These are phyloP conservation scores for Criorhina ranunculi DNA, from an alignment of 2,888 invertebrate species.

Conservation along the genomic window DNA sequence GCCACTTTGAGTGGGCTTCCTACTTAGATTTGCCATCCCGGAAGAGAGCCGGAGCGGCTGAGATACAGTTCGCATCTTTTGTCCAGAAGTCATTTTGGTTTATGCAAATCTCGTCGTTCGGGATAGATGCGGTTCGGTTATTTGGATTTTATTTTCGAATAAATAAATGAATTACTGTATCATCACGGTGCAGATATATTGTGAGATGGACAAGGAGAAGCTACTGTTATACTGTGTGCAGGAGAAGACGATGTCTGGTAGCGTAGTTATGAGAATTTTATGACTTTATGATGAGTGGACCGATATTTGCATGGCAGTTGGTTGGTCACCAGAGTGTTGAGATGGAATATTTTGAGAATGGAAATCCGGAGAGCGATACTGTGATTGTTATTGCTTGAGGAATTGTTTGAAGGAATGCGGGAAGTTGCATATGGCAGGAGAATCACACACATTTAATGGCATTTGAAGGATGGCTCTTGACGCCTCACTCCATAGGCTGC, in stretches of 20 bases:
- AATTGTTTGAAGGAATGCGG: neutral
- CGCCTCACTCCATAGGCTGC: too few species aligned
- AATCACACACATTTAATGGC: too few species aligned
- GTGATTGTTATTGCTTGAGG: slow-evolving; percentile 43
- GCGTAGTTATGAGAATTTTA: slow-evolving; percentile 46
- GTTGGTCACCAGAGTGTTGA: slow-evolving; percentile 9
- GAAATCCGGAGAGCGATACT: slow-evolving; percentile 12
- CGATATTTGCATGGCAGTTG: slow-evolving; percentile 35
- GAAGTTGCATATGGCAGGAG: too few species aligned
- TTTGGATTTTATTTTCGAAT: slow-evolving; percentile 62
- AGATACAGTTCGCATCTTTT: slow-evolving; percentile 67
- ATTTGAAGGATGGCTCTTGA: too few species aligned
- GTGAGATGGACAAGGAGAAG: slow-evolving; percentile 23
- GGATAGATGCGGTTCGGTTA: slow-evolving; percentile 54
- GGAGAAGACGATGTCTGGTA: neutral
- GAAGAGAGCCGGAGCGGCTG: slow-evolving; percentile 40
- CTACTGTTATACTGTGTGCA: slow-evolving; percentile 18
- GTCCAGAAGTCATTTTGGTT: slow-evolving; percentile 55
- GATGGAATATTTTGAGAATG: slow-evolving; percentile 50
- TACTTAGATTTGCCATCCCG: slow-evolving; percentile 61
- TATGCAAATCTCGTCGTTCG: slow-evolving; percentile 63
- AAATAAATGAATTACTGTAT: slow-evolving; percentile 71
- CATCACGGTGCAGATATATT: neutral
- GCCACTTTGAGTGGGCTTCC: slow-evolving; percentile 69
- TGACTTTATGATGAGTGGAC: slow-evolving; percentile 56